Conservation (phyloP, 2,113 vertebrate genomes). For the Hemibagrus wyckioides region DNA sequence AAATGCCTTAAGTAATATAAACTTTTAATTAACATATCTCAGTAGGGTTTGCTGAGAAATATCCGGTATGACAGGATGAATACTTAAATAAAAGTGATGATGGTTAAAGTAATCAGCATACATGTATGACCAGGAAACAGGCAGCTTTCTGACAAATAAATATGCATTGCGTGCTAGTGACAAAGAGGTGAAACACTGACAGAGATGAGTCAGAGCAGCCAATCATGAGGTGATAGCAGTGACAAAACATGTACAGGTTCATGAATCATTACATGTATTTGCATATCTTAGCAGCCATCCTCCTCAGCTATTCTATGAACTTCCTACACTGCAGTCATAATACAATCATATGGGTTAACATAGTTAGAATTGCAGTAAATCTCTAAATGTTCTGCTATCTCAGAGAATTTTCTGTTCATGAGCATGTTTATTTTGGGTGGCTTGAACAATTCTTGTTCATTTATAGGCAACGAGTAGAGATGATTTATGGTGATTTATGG, state of each 20-base stretch:
- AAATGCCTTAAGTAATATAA: background rate
- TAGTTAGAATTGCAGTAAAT: background rate
- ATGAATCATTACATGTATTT: background rate
- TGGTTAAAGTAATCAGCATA: conserved; percentile 3
- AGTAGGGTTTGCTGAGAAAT: conserved; percentile 19
- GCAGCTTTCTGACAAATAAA: background rate
- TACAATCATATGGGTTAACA: background rate
- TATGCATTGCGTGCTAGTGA: background rate
- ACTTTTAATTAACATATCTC: conserved; percentile 11
- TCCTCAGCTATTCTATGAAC: background rate
- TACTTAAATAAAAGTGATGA: background rate
- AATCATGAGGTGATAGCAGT: background rate
- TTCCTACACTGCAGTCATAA: background rate
- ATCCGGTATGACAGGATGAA: conserved; percentile 42
- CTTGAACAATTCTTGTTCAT: background rate
- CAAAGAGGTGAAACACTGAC: background rate
- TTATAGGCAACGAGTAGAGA: background rate
- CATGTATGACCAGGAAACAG: background rate
- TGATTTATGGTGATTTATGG: background rate
- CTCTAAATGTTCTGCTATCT: too few relatives aligned
- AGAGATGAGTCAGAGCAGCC: background rate
- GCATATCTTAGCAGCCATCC: background rate
- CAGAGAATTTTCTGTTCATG: background rate
- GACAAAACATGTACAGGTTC: background rate
- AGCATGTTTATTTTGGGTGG: background rate